These are phyloP conservation scores for Acromyrmex heyeri DNA, from an alignment of 1,140 invertebrate species.

Conservation along the genomic window DNA sequence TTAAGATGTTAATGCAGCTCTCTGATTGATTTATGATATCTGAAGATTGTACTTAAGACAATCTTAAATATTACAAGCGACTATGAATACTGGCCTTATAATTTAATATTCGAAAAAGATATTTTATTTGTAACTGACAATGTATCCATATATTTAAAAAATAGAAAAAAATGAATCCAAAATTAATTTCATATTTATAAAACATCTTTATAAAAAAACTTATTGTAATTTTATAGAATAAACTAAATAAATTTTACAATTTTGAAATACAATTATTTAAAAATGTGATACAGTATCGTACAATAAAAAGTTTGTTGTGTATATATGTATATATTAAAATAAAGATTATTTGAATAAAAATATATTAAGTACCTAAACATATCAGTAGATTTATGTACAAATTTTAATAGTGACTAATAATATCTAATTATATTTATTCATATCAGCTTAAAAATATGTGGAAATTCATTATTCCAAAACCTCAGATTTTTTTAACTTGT, in stretches of 20 bases:
- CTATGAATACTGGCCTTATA: not conserved
- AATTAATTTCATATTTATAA: not conserved
- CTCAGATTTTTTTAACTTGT: not conserved
- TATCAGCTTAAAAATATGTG: not conserved
- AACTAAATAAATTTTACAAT: not conserved
- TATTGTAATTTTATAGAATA: not conserved
- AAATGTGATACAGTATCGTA: not conserved
- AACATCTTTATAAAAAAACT: not conserved
- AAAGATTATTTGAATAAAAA: constrained; percentile 6
- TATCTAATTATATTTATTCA: not conserved
- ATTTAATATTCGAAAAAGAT: not conserved
- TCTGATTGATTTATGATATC: too few relatives aligned
- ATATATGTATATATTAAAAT: not conserved
- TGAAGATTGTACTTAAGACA: too few relatives aligned
- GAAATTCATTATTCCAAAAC: not conserved
- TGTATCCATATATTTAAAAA: not conserved
- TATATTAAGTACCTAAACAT: not conserved
- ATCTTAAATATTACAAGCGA: too few relatives aligned
- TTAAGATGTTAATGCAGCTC: too few relatives aligned
- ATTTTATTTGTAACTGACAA: not conserved
- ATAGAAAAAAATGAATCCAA: not conserved
- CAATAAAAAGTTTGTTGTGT: not conserved
- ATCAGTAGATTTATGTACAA: not conserved
- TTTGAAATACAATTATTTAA: not conserved
- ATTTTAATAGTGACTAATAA: not conserved